These are phyloP conservation scores for Ovis canadensis DNA, from an alignment of 2,113 vertebrate genomes.

Conservation along the genomic window DNA sequence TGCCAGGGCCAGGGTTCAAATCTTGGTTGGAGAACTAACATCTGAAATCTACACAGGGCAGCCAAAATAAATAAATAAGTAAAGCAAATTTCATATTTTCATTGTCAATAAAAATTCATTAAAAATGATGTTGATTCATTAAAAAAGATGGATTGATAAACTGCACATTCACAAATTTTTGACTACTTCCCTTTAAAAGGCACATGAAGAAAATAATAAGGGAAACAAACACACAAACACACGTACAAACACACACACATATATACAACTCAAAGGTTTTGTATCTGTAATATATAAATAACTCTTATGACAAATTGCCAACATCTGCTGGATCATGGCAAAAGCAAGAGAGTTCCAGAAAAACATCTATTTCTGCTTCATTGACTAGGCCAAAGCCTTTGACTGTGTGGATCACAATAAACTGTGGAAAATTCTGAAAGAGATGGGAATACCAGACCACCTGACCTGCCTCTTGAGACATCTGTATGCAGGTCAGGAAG, in stretches of 20 bases:
- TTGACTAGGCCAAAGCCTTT: too few relatives aligned
- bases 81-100: not conserved
- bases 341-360: too few relatives aligned
- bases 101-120: not conserved
- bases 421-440: too few relatives aligned
- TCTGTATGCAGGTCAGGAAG: too few relatives aligned
- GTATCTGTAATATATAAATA: not conserved
- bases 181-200: not conserved
- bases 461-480: too few relatives aligned
- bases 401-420: too few relatives aligned
- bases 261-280: not conserved
- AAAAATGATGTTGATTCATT: not conserved
- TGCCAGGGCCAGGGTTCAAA: not conserved
- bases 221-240: not conserved
- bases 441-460: too few relatives aligned
- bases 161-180: not conserved
- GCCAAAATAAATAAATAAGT: not conserved
- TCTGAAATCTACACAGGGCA: not conserved
- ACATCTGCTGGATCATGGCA: too few relatives aligned
- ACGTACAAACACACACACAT: not conserved
- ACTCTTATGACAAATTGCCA: not conserved
- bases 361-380: too few relatives aligned
- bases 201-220: not conserved
- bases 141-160: not conserved
- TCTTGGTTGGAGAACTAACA: not conserved